A percentile compares a stretch with the other conserved stretches of the same genome.
Evolutionary conservation across 2,888 invertebrate species (phyloP).

Genomic region (Saturnia japonica): DNA sequence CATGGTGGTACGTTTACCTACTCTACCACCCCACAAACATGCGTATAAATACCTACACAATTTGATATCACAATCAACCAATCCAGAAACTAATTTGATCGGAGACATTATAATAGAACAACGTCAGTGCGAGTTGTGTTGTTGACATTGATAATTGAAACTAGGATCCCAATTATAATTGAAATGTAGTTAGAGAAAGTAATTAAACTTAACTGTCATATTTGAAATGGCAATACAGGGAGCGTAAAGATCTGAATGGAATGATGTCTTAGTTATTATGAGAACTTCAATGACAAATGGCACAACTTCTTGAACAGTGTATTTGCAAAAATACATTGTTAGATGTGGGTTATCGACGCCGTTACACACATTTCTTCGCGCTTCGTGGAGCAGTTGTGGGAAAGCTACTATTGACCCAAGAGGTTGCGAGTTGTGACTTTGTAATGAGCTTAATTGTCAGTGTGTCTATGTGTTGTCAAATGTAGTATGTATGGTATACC

Average conservation of each 20-base stretch:
- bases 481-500: too few species aligned
- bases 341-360: too few species aligned
- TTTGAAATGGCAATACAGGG: not conserved
- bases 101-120: slow-evolving; percentile 17
- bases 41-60: not conserved
- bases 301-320: too few species aligned
- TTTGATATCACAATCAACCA: slow-evolving; percentile 7
- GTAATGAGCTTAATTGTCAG: too few species aligned
- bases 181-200: slow-evolving; percentile 13
- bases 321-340: too few species aligned
- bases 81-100: slow-evolving; percentile 14
- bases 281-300: not conserved
- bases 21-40: not conserved
- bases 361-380: too few species aligned
- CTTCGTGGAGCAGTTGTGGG: too few species aligned
- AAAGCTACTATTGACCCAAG: too few species aligned
- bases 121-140: slow-evolving; percentile 16
- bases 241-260: not conserved
- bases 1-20: not conserved
- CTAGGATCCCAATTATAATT: slow-evolving; percentile 16
- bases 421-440: too few species aligned
- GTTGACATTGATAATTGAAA: slow-evolving; percentile 22
- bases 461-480: too few species aligned
- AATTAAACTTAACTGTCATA: slow-evolving; percentile 18
- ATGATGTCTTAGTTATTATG: not conserved